Evolutionary conservation across 1,140 invertebrate species (phyloP).

Genomic region (Drosophila guanche): DNA sequence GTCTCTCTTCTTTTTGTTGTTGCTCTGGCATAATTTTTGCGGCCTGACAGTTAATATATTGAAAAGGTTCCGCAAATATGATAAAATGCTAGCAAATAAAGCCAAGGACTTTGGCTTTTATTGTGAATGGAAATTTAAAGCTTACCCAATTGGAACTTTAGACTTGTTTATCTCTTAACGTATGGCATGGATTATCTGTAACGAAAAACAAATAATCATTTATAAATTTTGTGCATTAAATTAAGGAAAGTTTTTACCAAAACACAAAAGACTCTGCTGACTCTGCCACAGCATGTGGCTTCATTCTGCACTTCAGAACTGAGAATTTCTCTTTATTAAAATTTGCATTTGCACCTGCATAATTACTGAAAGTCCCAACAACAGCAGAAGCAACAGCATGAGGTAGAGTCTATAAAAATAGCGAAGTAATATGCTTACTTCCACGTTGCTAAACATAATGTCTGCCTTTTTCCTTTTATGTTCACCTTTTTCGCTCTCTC

Average conservation of each 20-base stretch:
- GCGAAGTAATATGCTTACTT: conserved; percentile 65
- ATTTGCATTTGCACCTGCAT: conserved; percentile 64
- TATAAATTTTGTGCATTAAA: too few relatives aligned
- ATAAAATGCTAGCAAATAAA: conserved; percentile 39
- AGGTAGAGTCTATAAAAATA: conserved; percentile 36
- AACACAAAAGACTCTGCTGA: too few relatives aligned
- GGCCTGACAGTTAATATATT: conserved; percentile 58
- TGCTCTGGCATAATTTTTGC: conserved; percentile 50
- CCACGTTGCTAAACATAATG: conserved; percentile 61
- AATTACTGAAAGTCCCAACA: conserved; percentile 41
- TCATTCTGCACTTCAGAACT: conserved; percentile 25
- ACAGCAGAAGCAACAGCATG: conserved; percentile 11
- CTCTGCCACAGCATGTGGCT: too few relatives aligned
- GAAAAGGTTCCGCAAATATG: conserved; percentile 47
- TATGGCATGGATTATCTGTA: too few relatives aligned
- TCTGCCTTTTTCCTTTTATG: conserved; percentile 12
- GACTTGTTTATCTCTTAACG: too few relatives aligned
- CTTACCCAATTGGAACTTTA: conserved; percentile 24
- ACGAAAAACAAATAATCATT: too few relatives aligned
- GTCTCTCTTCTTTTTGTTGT: conserved; percentile 10
- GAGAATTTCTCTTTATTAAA: conserved; percentile 48
- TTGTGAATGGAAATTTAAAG: conserved; percentile 17
- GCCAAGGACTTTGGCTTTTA: too few relatives aligned
- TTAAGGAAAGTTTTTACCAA: too few relatives aligned
- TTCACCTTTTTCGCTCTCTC: conserved; percentile 15